Evolutionary conservation across 1,140 invertebrate genomes (phyloP), one percentile per base, ranked within the genome.

Genomic region (Platyura marginata): DNA sequence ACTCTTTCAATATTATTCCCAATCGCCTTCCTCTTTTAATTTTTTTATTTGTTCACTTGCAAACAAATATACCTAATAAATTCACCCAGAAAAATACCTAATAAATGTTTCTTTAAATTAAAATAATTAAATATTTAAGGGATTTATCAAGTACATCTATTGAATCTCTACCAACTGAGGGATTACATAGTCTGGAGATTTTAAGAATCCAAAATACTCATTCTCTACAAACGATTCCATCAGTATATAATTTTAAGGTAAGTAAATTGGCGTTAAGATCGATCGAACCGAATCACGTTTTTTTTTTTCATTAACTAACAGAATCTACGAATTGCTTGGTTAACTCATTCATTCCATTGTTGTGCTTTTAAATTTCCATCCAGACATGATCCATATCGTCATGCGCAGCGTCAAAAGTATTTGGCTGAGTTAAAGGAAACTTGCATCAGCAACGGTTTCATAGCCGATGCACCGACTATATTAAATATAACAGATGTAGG

Each of bases 331-430:
- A 51, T 55, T 51, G 81, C 71, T 9, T 66, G 64, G 46, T 62
- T 91, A 36, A 89, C 84, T 0, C 87, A 89, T 62, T 76, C 83
- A 16, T 88, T 89, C 55, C 87, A 91, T 50, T 91, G 87, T 62
- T 92, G 87, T 58, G 84, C 86, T 2, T 91, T 92, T 57, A 71
- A 75, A 54, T 85, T 77, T 57, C 85, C 85, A 1, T 75, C 77
- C 44, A 70, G 73, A 20, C 85, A 89, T 52, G 69, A 84, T 59
- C 81, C 81, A 0, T 54, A 61, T 8, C 60, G 72, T 22, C 77
- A 79, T 52, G 68, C 68, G 9, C 55, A 70, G 25, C 69, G 71
- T 45, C 55, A 71, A 49, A 61, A 62, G 5, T 67, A 76, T 52
- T 56, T 75, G 18, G 57, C 57, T 21, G 57, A 61, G 43, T 55